Evolutionary conservation across 1,140 invertebrate species (phyloP).

Genomic region (Diorhabda elongata): DNA sequence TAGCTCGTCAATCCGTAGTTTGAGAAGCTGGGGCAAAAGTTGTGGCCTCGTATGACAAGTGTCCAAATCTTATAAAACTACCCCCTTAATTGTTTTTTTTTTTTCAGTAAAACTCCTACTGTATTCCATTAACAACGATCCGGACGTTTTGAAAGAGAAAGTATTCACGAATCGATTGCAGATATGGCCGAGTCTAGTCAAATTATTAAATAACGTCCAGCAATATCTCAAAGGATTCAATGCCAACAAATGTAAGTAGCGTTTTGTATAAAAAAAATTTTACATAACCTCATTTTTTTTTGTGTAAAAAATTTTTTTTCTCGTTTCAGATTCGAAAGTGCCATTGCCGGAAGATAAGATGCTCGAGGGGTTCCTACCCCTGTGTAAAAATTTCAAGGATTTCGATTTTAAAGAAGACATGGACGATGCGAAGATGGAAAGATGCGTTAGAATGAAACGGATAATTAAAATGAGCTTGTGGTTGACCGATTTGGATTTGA

Average conservation of each 20-base stretch:
- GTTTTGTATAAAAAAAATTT: background rate
- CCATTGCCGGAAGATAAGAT: slow-evolving; percentile 77
- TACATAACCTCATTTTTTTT: background rate
- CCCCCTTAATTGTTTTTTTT: background rate
- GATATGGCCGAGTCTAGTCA: slow-evolving; percentile 76
- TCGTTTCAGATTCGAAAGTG: slow-evolving; percentile 58
- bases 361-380: slow-evolving; percentile 72
- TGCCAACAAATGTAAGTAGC: slow-evolving; percentile 49
- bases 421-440: slow-evolving; percentile 33
- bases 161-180: slow-evolving; percentile 64
- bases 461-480: slow-evolving; percentile 52
- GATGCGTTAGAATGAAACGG: slow-evolving; percentile 45
- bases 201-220: slow-evolving; percentile 66
- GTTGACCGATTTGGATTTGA: slow-evolving; percentile 49
- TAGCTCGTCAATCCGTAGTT: too few relatives aligned
- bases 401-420: slow-evolving; percentile 49
- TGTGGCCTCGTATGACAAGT: too few relatives aligned
- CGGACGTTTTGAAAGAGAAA: slow-evolving; percentile 53
- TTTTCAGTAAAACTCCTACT: slow-evolving; percentile 66
- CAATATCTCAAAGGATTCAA: slow-evolving; percentile 49
- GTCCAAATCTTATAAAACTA: too few relatives aligned
- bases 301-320: slow-evolving; percentile 19
- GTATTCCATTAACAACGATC: slow-evolving; percentile 64
- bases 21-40: too few relatives aligned
- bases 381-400: slow-evolving; percentile 58